Conservation (phyloP, 1,140 invertebrate species). For the Prorops nasuta region DNA sequence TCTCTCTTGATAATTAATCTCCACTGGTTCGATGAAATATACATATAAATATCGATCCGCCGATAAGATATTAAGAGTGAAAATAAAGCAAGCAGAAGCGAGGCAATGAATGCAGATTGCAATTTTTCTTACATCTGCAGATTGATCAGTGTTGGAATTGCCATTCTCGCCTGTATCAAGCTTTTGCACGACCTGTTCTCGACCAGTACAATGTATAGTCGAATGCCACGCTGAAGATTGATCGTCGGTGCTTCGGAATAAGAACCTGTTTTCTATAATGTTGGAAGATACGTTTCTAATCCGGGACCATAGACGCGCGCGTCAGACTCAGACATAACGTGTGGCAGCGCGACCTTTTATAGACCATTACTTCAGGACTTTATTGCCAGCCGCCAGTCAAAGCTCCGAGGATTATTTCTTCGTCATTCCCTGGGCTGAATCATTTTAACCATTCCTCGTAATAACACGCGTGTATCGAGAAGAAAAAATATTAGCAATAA, state of each 20-base stretch:
- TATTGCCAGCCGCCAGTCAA: slow-evolving; percentile 18
- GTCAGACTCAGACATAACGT: background rate
- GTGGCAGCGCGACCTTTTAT: slow-evolving; percentile 9
- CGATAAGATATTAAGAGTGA: too few species aligned
- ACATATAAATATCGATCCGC: too few species aligned
- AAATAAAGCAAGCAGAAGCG: too few species aligned
- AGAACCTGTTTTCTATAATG: slow-evolving; percentile 39
- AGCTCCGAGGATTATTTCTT: slow-evolving; percentile 18
- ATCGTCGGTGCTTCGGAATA: slow-evolving; percentile 18
- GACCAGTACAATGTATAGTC: background rate
- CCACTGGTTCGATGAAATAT: too few species aligned
- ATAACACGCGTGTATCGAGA: slow-evolving; percentile 10
- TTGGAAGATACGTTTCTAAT: slow-evolving; percentile 26
- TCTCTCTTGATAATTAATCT: too few species aligned
- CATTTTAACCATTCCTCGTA: slow-evolving; percentile 12
- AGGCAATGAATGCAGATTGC: too few species aligned
- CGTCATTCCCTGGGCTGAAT: slow-evolving; percentile 15
- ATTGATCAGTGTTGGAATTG: too few species aligned
- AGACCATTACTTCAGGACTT: slow-evolving; percentile 25
- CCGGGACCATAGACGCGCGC: slow-evolving; percentile 8
- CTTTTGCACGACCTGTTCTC: too few species aligned
- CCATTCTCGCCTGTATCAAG: too few species aligned
- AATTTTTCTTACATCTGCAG: too few species aligned
- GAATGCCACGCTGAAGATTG: slow-evolving; percentile 15
- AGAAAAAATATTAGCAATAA: slow-evolving; percentile 14